Evolutionary conservation across 2,888 invertebrate species (phyloP), one percentile per base, ranked within the genome.

Genomic region (Troilus luridus): DNA sequence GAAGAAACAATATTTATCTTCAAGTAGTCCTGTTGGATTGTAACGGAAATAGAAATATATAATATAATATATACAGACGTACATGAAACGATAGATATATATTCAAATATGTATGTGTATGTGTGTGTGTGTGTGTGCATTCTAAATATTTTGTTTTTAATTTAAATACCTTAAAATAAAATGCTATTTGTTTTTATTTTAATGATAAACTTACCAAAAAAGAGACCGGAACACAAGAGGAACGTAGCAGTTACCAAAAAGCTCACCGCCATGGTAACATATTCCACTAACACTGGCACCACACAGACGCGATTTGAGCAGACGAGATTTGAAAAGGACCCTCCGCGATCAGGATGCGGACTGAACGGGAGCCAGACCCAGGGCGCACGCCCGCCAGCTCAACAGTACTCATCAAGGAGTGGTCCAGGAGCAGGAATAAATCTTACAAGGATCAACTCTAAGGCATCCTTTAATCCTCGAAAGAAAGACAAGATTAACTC

Each of bases 261-360:
- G 56, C 85, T 85, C 85, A 85, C 85, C 85, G 85, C 85, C 85
- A 85, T 85, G 85, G 56, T 85, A 58, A 58, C 85, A 85, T 85
- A 85, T 85, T 85, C 85, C 85, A 85, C 85, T 85, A 58, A 85
- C 85, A 54, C 85, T 58, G n/a, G 56, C 56, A 85, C 85, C 85
- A 85, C 85, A 85, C 85, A 58, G 85, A 85, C 85, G 85, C 85
- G 56, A 58, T 21, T 56, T n/a, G 56, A 58, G n/a, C 7, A 58
- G n/a, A n/a, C 21, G n/a, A 54, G 56, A n/a, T 21, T n/a, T 19
- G 85, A 85, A 85, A 85, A 85, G 85, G 56, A 21, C 56, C 85
- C 85, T 85, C n/a, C 85, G 56, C 85, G 85, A n/a, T 56, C 56
- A 85, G 85, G 19, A 85, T 85, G 56, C 56, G 85, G n/a, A 85